Percentiles rank a stretch among this genome's conserved stretches.
These are phyloP conservation scores for Catocala sponsa DNA, from an alignment of 2,888 invertebrate species.

Conservation along the genomic window DNA sequence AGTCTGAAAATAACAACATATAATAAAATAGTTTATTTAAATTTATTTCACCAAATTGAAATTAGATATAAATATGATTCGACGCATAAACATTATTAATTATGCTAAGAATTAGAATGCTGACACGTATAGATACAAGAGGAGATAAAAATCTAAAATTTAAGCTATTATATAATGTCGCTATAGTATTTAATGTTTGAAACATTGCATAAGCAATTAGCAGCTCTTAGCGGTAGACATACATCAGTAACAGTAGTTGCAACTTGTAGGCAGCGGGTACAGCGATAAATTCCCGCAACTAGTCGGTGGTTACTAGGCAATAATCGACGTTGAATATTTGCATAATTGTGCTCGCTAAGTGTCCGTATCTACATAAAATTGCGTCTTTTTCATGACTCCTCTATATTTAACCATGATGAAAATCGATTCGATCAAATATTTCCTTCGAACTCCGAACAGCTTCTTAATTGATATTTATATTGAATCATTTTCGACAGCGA, in stretches of 20 bases:
- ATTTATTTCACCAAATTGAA: too few relatives aligned
- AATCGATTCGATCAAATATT: conserved; percentile 63
- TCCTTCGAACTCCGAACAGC: conserved; percentile 47
- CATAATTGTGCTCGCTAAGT: conserved; percentile 84
- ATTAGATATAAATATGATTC: not conserved
- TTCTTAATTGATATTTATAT: conserved; percentile 63
- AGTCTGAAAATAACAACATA: too few relatives aligned
- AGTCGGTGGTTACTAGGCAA: conserved; percentile 80
- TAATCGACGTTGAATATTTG: conserved; percentile 82
- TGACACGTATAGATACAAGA: conserved; percentile 24
- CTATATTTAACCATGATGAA: conserved; percentile 76
- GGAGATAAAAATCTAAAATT: conserved; percentile 18
- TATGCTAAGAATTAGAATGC: conserved; percentile 32
- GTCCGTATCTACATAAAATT: conserved; percentile 85
- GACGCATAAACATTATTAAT: conserved; percentile 20
- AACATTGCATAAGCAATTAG: conserved; percentile 59
- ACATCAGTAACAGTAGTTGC: conserved; percentile 55
- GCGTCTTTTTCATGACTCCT: conserved; percentile 78
- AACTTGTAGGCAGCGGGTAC: conserved; percentile 38
- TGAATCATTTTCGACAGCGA: conserved; percentile 43
- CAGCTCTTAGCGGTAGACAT: conserved; percentile 56
- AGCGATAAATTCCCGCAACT: conserved; percentile 79
- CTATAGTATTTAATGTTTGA: conserved; percentile 32
- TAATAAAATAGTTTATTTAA: too few relatives aligned
- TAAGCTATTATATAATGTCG: conserved; percentile 34